Evolutionary conservation across 2,888 invertebrate species (phyloP), one percentile per base, ranked within the genome.

Genomic region (Cacoxenus indagator): DNA sequence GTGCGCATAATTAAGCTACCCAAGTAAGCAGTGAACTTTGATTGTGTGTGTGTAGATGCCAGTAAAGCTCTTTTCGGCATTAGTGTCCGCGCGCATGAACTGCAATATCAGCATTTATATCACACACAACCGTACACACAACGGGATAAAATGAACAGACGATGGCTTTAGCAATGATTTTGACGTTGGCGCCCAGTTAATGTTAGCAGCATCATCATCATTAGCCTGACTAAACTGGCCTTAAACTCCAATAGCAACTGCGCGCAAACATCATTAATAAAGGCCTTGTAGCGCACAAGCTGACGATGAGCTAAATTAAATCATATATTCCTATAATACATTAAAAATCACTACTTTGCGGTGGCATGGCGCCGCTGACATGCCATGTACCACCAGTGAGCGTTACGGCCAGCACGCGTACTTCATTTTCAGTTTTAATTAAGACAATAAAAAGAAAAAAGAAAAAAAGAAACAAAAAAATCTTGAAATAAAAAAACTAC

Each of bases 241-340:
- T 57, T 43, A 31, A 62, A 9, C n/a, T 43, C 61, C 5, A 43
- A 37, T 17, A 19, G 11, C 43, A 61, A 61, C 61, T 19, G 22
- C 4, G 29, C 29, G 8, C 17, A 8, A 22, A 45, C 71, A 81
- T 81, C 74, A 78, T 82, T 78, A 81, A 81, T 82, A 78, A 78
- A 74, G 5, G 51, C 54, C 62, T 57, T 22, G 65, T 77, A 67
- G 73, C 14, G 45, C 17, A 51, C 62, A 72, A 57, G 74, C 67
- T 77, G 77, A 78, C 77, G 74, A 73, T 54, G 65, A 45, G 45
- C 48, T 19, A 48, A 57, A 67, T 45, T 27, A 67, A 67, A 48
- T 51, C 37, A 73, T 11, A 5, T n/a, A n/a, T n/a, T n/a, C n/a
- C n/a, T n/a, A n/a, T n/a, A n/a, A n/a, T 9, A 31, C 59, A 31